Conservation (phyloP, 2,797 vertebrate species). For the Coranthus polyacanthus region DNA sequence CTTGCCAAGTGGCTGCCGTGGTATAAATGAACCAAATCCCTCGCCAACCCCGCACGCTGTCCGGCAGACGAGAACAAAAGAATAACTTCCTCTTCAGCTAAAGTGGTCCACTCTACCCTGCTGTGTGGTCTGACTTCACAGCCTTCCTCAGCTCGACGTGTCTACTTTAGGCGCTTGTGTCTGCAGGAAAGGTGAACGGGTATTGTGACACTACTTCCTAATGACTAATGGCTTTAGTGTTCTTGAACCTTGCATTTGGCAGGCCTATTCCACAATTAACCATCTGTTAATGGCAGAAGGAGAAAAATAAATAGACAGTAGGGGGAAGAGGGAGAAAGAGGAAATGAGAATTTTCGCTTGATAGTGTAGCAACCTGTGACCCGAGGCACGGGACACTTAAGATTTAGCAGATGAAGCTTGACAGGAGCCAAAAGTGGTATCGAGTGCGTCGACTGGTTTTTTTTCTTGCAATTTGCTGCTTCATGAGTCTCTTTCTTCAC, state of each 20-base stretch:
- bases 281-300: constrained; percentile 85
- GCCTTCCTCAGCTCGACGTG: constrained; percentile 12
- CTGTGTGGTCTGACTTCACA: constrained; percentile 30
- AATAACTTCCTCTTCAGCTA: constrained; percentile 58
- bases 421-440: neutral
- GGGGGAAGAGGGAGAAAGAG: constrained; percentile 13
- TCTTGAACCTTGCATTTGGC: constrained; percentile 80
- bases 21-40: constrained; percentile 80
- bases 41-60: constrained; percentile 54
- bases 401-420: neutral
- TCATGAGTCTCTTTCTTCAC: neutral
- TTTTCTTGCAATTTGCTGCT: neutral
- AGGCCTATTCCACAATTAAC: constrained; percentile 85
- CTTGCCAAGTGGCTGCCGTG: constrained; percentile 74
- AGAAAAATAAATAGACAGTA: constrained; percentile 55
- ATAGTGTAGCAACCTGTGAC: constrained; percentile 24
- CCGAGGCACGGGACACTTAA: neutral
- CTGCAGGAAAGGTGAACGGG: constrained; percentile 6
- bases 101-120: constrained; percentile 39
- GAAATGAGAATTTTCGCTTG: neutral
- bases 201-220: constrained; percentile 79
- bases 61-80: constrained; percentile 67
- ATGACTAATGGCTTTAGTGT: constrained; percentile 80
- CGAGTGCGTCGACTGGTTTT: neutral
- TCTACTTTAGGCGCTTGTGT: constrained; percentile 21